Evolutionary conservation across 2,797 vertebrate species (phyloP), one percentile per base, ranked within the genome.

Genomic region (Agapornis canus): DNA sequence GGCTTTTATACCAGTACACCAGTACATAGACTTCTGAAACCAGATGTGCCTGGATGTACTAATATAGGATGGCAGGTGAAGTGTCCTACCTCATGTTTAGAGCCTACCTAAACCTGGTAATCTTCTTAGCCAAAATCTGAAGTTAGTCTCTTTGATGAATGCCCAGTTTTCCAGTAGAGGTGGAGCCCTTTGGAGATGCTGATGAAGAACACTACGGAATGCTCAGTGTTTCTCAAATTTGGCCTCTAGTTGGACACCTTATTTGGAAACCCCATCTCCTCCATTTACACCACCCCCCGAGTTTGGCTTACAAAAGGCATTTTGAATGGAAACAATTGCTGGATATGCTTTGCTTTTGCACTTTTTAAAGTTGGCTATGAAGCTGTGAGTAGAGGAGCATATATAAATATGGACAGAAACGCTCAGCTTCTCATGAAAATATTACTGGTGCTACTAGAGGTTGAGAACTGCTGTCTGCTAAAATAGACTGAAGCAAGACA

Each of bases 311-410:
- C 65, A 83, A 39, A 91, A 84, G 63, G 51, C 85, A 39, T 94
- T 94, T 83, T 82, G 59, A 84, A 37, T 95, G 82, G 73, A 86
- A 95, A 94, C 87, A 79, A 82, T 94, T 96, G 70, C 89, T 95
- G 95, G 91, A 91, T 92, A 70, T 91, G 82, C 68, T 90, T 89
- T 91, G 61, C 82, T 91, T 92, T 86, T 49, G 35, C 82, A 35
- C 80, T 93, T 78, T 71, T 40, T 5, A 37, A 75, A 72, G 82
- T 42, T 96, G 69, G 35, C 85, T 54, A n/a, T 35, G 42, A 63
- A 25, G 37, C 21, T 89, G 82, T 87, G 90, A 81, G 1, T 40
- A 78, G 73, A 65, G 63, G n/a, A 88, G 47, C 60, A 1, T 29
- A 39, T 31, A 2, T 77, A 5, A 25, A 27, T 39, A 31, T 82